These are phyloP conservation scores for Ennomos fuscantarius DNA, from an alignment of 2,888 invertebrate genomes.

Conservation along the genomic window DNA sequence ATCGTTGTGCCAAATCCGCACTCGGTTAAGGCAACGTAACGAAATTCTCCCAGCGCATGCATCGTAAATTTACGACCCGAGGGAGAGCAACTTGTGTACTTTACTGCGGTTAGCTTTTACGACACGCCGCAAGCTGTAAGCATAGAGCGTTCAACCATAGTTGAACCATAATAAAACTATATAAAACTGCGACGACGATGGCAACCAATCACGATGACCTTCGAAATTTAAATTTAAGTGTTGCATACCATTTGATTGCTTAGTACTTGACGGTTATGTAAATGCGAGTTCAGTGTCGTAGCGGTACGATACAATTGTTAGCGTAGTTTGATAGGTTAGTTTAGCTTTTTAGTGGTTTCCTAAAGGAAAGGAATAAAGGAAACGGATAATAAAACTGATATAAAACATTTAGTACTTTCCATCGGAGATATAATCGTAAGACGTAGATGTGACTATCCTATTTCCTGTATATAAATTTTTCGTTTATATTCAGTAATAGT, in stretches of 20 bases:
- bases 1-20: constrained; percentile 66
- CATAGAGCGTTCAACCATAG: constrained; percentile 33
- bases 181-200: constrained; percentile 36
- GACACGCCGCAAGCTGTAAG: constrained; percentile 51
- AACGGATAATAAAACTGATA: constrained; percentile 25
- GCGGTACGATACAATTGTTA: background rate
- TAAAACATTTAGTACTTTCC: constrained; percentile 27
- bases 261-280: background rate
- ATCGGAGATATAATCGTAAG: constrained; percentile 15
- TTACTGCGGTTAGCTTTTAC: constrained; percentile 76
- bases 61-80: constrained; percentile 79
- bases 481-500: constrained; percentile 4
- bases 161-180: constrained; percentile 27
- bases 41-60: constrained; percentile 76
- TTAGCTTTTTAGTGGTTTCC: constrained; percentile 20
- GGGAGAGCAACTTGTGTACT: constrained; percentile 79
- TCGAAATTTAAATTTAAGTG: background rate
- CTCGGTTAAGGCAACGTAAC: constrained; percentile 65
- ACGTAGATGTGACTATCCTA: constrained; percentile 13
- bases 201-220: constrained; percentile 14
- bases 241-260: background rate
- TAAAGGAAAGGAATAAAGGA: constrained; percentile 14
- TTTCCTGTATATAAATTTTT: constrained; percentile 10
- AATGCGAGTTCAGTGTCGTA: constrained; percentile 6
- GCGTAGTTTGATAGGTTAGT: constrained; percentile 19